Conservation (phyloP, 2,888 invertebrate species). For the Drosophila demipolita region DNA sequence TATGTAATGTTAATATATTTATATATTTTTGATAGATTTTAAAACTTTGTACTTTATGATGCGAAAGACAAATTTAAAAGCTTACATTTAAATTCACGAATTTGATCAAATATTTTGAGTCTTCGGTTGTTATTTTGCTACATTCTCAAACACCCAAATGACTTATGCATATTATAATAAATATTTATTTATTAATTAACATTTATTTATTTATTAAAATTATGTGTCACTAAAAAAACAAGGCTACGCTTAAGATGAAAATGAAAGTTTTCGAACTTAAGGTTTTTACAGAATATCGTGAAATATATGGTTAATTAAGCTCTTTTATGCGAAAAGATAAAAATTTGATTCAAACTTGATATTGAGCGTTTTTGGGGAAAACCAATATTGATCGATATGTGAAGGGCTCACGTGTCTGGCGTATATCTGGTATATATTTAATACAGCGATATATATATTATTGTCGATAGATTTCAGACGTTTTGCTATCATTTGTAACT, state of each 20-base stretch:
- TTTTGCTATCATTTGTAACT: not conserved
- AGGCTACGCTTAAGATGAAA: not conserved
- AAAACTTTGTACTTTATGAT: not conserved
- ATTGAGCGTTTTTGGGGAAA: not conserved
- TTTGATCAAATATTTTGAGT: not conserved
- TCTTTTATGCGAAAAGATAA: not conserved
- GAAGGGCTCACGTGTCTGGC: not conserved
- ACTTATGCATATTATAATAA: not conserved
- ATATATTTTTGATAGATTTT: not conserved
- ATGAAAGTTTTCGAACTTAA: not conserved
- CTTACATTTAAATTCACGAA: not conserved
- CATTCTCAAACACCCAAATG: not conserved
- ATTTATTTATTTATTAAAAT: not conserved
- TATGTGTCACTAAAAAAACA: not conserved
- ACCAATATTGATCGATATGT: not conserved
- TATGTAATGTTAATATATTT: too few relatives aligned
- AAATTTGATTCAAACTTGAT: not conserved
- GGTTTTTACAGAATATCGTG: not conserved
- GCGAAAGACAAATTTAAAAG: not conserved
- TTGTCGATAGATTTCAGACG: not conserved
- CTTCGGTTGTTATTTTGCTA: not conserved
- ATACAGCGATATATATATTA: not conserved
- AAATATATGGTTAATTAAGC: not conserved
- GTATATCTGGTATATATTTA: too few relatives aligned
- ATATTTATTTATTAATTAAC: too few relatives aligned